Percentiles rank a stretch among this genome's conserved stretches.
phyloP scores from a whole-genome alignment of 2,888 invertebrate genomes.

The Didymodactylos carnosus region DNA sequence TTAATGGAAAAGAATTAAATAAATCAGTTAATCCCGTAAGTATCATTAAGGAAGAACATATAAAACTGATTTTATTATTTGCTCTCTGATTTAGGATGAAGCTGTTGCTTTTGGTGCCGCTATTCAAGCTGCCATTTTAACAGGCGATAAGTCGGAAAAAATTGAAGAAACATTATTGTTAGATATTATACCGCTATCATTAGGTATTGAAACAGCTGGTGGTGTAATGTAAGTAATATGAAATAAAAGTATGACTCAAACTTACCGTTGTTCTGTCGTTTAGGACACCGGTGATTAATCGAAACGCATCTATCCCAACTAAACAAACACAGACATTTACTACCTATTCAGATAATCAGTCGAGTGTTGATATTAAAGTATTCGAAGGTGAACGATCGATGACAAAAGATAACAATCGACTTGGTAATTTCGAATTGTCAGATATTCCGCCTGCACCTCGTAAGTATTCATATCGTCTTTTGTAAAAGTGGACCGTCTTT shows the following conservation, averaged over 20 bases:
- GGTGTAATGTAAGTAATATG: too few relatives aligned
- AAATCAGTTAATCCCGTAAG: constrained; percentile 36
- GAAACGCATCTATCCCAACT: constrained; percentile 86
- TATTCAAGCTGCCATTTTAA: constrained; percentile 65
- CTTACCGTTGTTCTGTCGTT: too few relatives aligned
- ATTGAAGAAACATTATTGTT: constrained; percentile 33
- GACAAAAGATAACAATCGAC: constrained; percentile 44
- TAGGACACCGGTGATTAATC: constrained; percentile 85
- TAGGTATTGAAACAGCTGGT: constrained; percentile 69
- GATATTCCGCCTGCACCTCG: constrained; percentile 80
- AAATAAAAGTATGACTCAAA: too few relatives aligned
- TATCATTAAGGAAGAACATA: too few relatives aligned
- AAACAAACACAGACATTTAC: constrained; percentile 90
- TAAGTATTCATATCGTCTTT: too few relatives aligned
- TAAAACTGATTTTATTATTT: too few relatives aligned
- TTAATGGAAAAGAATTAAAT: constrained; percentile 34
- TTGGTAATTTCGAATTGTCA: constrained; percentile 86
- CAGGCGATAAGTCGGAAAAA: constrained; percentile 34
- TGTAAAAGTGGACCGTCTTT: too few relatives aligned
- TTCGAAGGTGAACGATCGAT: constrained; percentile 35
- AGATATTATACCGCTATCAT: constrained; percentile 44
- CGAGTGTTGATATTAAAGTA: constrained; percentile 59
- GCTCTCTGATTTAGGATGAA: constrained; percentile 36
- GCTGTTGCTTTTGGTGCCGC: constrained; percentile 41
- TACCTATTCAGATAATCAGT: constrained; percentile 91